These are phyloP conservation scores for Antrozous pallidus DNA, from an alignment of 2,797 vertebrate genomes.

Conservation along the genomic window DNA sequence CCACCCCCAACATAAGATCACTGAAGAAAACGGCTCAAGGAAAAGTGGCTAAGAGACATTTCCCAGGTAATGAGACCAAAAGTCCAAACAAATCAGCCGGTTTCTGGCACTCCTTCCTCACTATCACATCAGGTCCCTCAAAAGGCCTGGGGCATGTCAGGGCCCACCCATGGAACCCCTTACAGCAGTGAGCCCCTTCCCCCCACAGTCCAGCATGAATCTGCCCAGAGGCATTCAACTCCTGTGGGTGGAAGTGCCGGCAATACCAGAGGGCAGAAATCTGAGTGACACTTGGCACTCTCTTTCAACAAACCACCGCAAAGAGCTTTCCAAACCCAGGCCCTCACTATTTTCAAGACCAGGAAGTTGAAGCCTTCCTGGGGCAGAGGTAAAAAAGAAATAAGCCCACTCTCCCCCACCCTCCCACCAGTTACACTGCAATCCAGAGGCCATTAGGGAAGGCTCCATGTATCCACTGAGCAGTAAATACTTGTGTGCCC, in stretches of 20 bases:
- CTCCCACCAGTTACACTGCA: conserved; percentile 29
- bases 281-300: conserved; percentile 66
- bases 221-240: background rate
- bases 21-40: background rate
- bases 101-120: background rate
- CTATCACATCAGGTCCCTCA: background rate
- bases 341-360: conserved; percentile 39
- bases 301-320: conserved; percentile 58
- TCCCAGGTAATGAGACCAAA: background rate
- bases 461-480: background rate
- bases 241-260: background rate
- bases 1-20: background rate
- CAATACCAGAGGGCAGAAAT: conserved; percentile 56
- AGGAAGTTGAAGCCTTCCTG: conserved; percentile 34
- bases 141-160: background rate
- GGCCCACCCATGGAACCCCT: background rate
- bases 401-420: background rate
- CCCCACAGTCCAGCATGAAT: background rate
- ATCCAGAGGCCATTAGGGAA: conserved; percentile 13
- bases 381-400: conserved; percentile 42
- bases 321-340: conserved; percentile 34
- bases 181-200: background rate
- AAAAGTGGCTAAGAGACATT: background rate
- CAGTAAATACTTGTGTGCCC: conserved; percentile 7
- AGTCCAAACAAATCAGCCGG: background rate